Evolutionary conservation across 2,113 vertebrate species (phyloP).

Genomic region (Probosciger aterrimus): DNA sequence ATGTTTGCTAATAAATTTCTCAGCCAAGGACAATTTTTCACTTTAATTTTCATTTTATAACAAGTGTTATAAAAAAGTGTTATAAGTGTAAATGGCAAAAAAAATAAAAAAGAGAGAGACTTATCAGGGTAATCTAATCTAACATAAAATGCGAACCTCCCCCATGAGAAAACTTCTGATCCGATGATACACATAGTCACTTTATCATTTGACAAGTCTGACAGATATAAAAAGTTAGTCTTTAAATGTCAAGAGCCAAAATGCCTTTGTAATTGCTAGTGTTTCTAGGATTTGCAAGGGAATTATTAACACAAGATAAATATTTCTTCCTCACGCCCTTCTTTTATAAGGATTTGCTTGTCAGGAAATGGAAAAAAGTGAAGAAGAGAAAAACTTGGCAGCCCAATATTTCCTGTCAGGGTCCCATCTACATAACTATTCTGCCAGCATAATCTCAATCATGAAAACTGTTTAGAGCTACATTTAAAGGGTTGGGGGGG

Average conservation of each 20-base stretch:
- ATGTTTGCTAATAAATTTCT: slow-evolving; percentile 44
- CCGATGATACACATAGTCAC: background rate
- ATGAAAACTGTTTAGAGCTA: background rate
- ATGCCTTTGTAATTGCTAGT: background rate
- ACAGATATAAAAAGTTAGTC: background rate
- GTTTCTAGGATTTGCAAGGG: background rate
- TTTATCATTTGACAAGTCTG: background rate
- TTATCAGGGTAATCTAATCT: slow-evolving; percentile 7
- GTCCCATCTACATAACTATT: background rate
- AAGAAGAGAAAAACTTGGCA: background rate
- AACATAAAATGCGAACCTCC: slow-evolving; percentile 1
- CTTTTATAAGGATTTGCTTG: background rate
- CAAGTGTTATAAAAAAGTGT: slow-evolving; percentile 14
- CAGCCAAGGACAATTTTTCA: slow-evolving; percentile 16
- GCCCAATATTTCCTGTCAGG: background rate
- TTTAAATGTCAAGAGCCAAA: background rate
- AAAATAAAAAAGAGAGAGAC: background rate
- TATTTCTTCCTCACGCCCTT: background rate
- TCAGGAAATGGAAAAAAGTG: background rate
- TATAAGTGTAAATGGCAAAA: slow-evolving; percentile 25
- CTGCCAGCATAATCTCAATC: background rate
- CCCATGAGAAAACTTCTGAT: background rate
- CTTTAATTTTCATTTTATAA: slow-evolving; percentile 46
- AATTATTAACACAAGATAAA: background rate
- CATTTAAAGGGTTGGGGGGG: background rate